Base-by-base conservation (phyloP, 2,797 vertebrate genomes). In the Parauchenoglanis ngamensis region DNA sequence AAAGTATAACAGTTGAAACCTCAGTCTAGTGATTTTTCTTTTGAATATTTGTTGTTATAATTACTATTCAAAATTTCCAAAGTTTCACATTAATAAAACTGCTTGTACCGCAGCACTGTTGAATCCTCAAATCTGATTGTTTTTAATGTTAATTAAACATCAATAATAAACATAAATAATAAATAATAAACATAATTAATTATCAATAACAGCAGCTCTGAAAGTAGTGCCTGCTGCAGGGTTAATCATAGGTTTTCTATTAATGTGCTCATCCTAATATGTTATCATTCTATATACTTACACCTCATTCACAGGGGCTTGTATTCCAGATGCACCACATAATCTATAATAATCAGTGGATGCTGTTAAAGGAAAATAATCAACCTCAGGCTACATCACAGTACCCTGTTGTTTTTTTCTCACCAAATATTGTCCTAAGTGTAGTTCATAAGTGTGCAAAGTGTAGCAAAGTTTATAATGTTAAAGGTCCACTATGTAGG, bases 1-100 rank as follows among this genome's bases (percentile, higher is more conserved):
- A 77, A 70, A 63, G 23, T 79, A 63, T 76, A 49, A 85, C 65
- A 78, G 76, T 21, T 87, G 35, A 86, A 44, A 82, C 88, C 78
- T 88, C 67, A 83, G 44, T 49, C 23, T 57, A 78, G 76, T 40
- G 81, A 68, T 31, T 31, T 15, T 78, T 59, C 86, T 40, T 76
- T n/a, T 87, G 40, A 76, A 68, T n/a, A 85, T 84, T 68, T 86
- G 72, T 31, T 79, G 49, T 49, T 84, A 40, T 35, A n/a, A 54
- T 21, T 76, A 76, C n/a, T 28, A 23, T 25, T 75, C 61, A 80
- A 82, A 23, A 84, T 75, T 59, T 78, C 23, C 31, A 59, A 76
- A 83, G 19, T 57, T 86, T 44, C 17, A 40, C 67, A 54, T 70
- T n/a, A 70, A 70, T 88, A 78, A 88, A 88, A 54, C 46, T 44